These are phyloP conservation scores for Anguilla marmorata DNA, from an alignment of 2,797 vertebrate species.

Conservation along the genomic window DNA sequence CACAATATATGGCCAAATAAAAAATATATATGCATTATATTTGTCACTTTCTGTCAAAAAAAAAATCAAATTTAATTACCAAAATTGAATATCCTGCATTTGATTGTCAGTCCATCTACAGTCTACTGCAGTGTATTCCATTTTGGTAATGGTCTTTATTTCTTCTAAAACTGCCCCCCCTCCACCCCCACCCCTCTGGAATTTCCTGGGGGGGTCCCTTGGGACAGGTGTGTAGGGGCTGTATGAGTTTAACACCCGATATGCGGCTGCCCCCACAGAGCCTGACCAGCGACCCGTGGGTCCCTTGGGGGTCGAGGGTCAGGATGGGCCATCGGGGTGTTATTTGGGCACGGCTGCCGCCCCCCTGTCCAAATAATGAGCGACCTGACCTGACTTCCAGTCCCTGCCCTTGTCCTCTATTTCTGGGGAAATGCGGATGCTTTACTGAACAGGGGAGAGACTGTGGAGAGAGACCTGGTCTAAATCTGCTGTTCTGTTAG, in stretches of 20 bases:
- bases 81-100: too few species aligned
- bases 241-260: slow-evolving; percentile 16
- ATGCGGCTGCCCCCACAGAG: background rate
- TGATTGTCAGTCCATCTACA: too few species aligned
- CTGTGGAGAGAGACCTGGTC: background rate
- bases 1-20: background rate
- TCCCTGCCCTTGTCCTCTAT: background rate
- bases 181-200: background rate
- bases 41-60: background rate
- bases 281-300: background rate
- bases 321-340: background rate
- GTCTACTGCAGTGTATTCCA: background rate
- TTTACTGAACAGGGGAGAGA: background rate
- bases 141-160: background rate
- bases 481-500: background rate
- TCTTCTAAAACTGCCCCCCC: background rate
- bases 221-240: background rate
- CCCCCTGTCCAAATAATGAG: background rate
- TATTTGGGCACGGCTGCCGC: background rate
- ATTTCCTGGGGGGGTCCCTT: background rate
- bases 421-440: background rate
- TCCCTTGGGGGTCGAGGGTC: background rate
- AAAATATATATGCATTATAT: background rate
- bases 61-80: too few species aligned
- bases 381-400: background rate